Conservation (phyloP, 1,140 invertebrate species). For the Coboldia fuscipes region DNA sequence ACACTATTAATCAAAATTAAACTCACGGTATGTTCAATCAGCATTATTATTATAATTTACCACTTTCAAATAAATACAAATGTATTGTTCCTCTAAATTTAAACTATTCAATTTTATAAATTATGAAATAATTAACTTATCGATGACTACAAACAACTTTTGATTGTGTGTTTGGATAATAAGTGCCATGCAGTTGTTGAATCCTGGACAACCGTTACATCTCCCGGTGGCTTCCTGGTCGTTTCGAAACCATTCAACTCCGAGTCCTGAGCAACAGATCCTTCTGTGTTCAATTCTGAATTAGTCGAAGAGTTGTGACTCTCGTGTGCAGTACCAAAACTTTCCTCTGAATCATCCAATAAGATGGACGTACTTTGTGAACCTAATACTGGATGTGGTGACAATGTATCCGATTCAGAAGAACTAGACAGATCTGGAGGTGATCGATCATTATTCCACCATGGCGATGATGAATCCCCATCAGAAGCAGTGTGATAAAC, state of each 20-base stretch:
- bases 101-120: too few species aligned
- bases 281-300: background rate
- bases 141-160: slow-evolving; percentile 23
- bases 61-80: too few species aligned
- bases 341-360: slow-evolving; percentile 3
- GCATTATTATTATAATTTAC: too few species aligned
- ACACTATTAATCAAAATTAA: too few species aligned
- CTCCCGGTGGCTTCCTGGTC: background rate
- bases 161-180: slow-evolving; percentile 27
- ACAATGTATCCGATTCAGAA: background rate
- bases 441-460: slow-evolving; percentile 24
- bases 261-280: background rate
- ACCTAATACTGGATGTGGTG: background rate
- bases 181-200: slow-evolving; percentile 1
- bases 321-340: background rate
- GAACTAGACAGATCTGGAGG: slow-evolving; percentile 10
- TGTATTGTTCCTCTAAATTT: too few species aligned
- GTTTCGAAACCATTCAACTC: background rate
- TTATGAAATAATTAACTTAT: too few species aligned
- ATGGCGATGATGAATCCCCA: slow-evolving; percentile 27
- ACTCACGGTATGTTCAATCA: too few species aligned
- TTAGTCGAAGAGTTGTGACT: background rate
- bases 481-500: slow-evolving; percentile 43
- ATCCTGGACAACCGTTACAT: background rate
- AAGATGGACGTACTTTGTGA: slow-evolving; percentile 2